Evolutionary conservation across 2,113 vertebrate genomes (phyloP), one percentile per base, ranked within the genome.

Genomic region (Forbesichthys papilliferus): DNA sequence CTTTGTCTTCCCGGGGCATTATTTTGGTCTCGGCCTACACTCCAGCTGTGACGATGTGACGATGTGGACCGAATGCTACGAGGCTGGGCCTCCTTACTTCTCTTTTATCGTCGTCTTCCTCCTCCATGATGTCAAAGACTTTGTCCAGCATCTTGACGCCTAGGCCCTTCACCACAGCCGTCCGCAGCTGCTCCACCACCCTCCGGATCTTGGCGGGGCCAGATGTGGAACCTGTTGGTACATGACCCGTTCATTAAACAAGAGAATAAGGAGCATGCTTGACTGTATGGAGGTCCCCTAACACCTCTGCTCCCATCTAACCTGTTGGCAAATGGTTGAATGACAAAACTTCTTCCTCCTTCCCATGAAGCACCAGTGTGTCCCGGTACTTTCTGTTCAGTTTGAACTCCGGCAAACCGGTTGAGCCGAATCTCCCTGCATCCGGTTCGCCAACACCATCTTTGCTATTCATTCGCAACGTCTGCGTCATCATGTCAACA

Each of bases 401-500:
- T 81, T 88, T 95, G 75, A 98, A 98, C 86, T 98, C 96, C 16
- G 93, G 88, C 33, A 90, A 68, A 1, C 84, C 77, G 4, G 74
- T 65, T 0, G 84, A 84, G 77, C 71, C 80, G 16, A 63, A 70
- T 65, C 51, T 74, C 5, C 57, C 14, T 53, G 71, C 87, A 48
- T 79, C 78, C 48, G 61, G 64, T 36, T 86, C 90, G 11, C 73
- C 80, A 13, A 85, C 91, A 68, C 89, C 85, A 0, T 91, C 90
- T 80, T 89, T 93, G 60, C 86, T 84, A 71, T 95, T 95, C 93
- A 98, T 89, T 73, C 91, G 93, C 84, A 99, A 91, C 3, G 98
- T 99, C 74, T 92, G 80, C 0, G 95, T 99, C 98, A 99, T 99
- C 86, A 99, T 78, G 16, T 95, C 91, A 61, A 99, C 95, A 76